phyloP scores from a whole-genome alignment of 2,888 invertebrate species.

The Elegia similella region DNA sequence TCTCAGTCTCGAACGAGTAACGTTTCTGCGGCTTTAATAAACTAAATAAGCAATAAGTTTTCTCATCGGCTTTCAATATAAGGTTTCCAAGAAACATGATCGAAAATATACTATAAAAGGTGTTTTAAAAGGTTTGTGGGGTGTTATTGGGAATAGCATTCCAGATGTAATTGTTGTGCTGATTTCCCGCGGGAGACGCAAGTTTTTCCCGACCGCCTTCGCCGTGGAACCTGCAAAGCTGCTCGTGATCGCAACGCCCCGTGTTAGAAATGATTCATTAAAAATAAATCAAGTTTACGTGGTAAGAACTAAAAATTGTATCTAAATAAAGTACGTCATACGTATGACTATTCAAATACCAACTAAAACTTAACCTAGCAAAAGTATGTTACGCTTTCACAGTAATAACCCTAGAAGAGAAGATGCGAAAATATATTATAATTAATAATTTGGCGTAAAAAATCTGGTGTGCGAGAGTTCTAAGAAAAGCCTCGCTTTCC shows the following conservation, averaged over 20 bases:
- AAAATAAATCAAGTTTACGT: slow-evolving; percentile 15
- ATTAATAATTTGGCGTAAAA: too few species aligned
- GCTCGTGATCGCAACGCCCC: slow-evolving; percentile 33
- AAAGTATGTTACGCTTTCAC: too few species aligned
- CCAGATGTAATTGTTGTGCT: slow-evolving; percentile 75
- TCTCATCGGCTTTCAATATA: not conserved
- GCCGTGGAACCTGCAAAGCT: slow-evolving; percentile 47
- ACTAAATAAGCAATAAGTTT: not conserved
- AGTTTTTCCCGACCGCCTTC: slow-evolving; percentile 48
- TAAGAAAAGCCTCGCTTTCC: too few species aligned
- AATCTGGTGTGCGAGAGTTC: too few species aligned
- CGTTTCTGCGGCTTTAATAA: slow-evolving; percentile 38
- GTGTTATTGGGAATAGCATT: slow-evolving; percentile 71
- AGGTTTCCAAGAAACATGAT: slow-evolving; percentile 27
- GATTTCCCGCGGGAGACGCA: slow-evolving; percentile 70
- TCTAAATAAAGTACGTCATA: not conserved
- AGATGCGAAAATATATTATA: too few species aligned
- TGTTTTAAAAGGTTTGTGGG: slow-evolving; percentile 59
- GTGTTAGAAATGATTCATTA: slow-evolving; percentile 48
- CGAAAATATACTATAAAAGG: slow-evolving; percentile 41
- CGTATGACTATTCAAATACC: not conserved
- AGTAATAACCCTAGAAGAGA: too few species aligned
- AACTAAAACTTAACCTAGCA: too few species aligned
- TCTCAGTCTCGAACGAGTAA: slow-evolving; percentile 53
- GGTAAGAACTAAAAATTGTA: not conserved